Base-by-base conservation (phyloP, 1,140 invertebrate genomes). In the Scaptomyza graminum region DNA sequence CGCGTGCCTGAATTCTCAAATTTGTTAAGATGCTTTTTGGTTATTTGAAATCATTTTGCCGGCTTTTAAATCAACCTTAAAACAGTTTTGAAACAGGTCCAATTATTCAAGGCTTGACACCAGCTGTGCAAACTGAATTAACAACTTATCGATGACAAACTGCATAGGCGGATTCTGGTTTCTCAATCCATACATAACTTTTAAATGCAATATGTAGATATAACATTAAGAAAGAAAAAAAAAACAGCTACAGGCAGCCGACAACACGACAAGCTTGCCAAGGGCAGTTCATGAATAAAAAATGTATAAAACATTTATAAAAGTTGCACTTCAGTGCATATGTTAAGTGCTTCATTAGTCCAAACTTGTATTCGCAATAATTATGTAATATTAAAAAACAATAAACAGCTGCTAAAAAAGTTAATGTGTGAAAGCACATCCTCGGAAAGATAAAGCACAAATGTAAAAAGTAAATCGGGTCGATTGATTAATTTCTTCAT, bases 341-440 rank as follows among this genome's bases (percentile, higher is more conserved):
- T 85, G 81, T 57, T 85, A 84, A 85, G 81, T 84, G 61, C 74
- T 85, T 70, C 70, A 85, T 85, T 80, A 80, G 62, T 37, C n/a
- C 60, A 76, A 66, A 75, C 65, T 60, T 63, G 52, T 22, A 34
- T 59, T 47, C 50, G 65, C 61, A 74, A 74, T 64, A 49, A 56
- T 39, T 41, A 51, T 54, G 12, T 16, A 39, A 3, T 47, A 49
- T 54, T 55, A 31, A 69, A 49, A 25, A 50, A 7, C 8, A 4
- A 16, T 13, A 50, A 49, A 41, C 46, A 51, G 31, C 34, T 43
- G 31, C 11, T 9, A 11, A 11, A 1, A 18, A 1, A 18, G 18
- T 18, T 18, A 39, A 39, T 3, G 34, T 11, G 0, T 2, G 3
- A 39, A 39, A 39, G 3, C 9, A 39, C 37, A 39, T 2, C 2